Evolutionary conservation across 2,113 vertebrate species (phyloP).

Genomic region (Herpetotheres cachinnans): DNA sequence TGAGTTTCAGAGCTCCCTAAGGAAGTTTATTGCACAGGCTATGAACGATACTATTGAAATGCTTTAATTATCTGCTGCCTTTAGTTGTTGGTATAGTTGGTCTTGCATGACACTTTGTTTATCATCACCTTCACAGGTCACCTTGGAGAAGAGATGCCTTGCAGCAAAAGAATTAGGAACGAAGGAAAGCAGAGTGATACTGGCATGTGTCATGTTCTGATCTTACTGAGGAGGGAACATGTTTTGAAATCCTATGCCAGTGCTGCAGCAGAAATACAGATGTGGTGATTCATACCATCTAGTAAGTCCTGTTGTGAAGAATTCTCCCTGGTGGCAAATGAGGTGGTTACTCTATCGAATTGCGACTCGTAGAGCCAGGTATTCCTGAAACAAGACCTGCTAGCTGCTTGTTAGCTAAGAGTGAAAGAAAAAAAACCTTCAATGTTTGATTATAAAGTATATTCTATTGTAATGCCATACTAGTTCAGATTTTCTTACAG

Average conservation of each 20-base stretch:
- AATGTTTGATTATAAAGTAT: neutral
- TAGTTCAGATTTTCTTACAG: neutral
- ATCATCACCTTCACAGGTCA: neutral
- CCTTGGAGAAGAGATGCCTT: neutral
- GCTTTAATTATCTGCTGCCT: constrained; percentile 18
- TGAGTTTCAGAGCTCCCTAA: neutral
- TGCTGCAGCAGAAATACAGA: neutral
- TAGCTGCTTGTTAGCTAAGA: neutral
- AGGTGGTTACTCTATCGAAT: neutral
- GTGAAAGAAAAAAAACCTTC: neutral
- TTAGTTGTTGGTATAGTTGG: neutral
- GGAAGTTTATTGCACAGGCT: neutral
- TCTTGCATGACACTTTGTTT: neutral
- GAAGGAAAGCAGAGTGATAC: neutral
- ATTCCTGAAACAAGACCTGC: neutral
- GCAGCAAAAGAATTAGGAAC: neutral
- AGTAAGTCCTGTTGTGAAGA: neutral
- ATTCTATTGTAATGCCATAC: accelerated
- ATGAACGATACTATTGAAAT: neutral
- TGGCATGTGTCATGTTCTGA: neutral
- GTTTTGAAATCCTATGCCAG: neutral
- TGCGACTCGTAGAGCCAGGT: neutral
- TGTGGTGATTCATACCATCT: neutral
- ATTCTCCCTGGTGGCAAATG: neutral
- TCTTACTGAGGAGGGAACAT: neutral